Conservation (phyloP, 2,888 invertebrate species). For the Trissoscelio sp. region DNA sequence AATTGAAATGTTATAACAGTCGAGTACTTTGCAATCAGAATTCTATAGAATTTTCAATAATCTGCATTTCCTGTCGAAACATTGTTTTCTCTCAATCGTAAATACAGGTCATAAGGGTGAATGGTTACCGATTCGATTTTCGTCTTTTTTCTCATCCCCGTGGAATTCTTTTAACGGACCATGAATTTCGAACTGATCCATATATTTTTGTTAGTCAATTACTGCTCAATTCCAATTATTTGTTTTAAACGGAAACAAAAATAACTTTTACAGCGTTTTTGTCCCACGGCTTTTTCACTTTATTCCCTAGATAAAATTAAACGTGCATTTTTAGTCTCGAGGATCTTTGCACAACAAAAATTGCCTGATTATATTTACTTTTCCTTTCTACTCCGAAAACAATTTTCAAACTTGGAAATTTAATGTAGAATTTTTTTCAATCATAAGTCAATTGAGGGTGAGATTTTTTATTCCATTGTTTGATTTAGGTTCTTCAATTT, state of each 20-base stretch:
- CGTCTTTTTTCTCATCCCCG: constrained; percentile 24
- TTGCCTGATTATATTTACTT: background rate
- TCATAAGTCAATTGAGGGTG: too few relatives aligned
- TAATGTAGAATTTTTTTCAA: too few relatives aligned
- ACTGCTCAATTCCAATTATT: constrained; percentile 35
- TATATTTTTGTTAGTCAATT: constrained; percentile 46
- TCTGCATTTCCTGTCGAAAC: constrained; percentile 37
- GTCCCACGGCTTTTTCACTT: background rate
- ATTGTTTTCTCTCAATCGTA: constrained; percentile 46
- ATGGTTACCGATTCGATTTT: constrained; percentile 47
- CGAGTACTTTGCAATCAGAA: constrained; percentile 20
- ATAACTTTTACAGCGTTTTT: constrained; percentile 15
- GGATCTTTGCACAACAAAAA: constrained; percentile 6
- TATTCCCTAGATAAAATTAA: background rate
- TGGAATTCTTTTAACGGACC: constrained; percentile 42
- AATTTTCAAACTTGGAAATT: background rate
- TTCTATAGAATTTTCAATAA: constrained; percentile 33
- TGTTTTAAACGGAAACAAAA: constrained; percentile 31
- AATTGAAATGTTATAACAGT: constrained; percentile 14
- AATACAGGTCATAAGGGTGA: constrained; percentile 47
- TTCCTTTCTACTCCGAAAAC: background rate
- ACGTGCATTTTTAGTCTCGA: background rate
- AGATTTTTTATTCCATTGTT: too few relatives aligned
- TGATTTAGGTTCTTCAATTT: too few relatives aligned
- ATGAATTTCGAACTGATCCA: constrained; percentile 29